These are phyloP conservation scores for Apodemia zela DNA, from an alignment of 2,888 invertebrate species.

Conservation along the genomic window DNA sequence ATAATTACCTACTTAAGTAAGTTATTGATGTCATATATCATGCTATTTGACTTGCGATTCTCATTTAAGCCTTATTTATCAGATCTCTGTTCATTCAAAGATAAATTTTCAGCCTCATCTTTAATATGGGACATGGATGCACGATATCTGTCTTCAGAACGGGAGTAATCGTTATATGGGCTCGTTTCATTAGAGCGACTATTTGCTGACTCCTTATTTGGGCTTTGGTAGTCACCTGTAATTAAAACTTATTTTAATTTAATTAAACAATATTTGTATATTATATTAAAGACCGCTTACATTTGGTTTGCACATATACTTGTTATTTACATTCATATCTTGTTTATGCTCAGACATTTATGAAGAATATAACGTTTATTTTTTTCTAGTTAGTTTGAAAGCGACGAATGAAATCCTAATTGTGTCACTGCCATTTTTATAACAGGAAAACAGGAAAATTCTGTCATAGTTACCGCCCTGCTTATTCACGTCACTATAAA, in stretches of 20 bases:
- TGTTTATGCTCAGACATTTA: no score
- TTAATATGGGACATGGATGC: constrained; percentile 66
- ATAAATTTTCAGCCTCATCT: constrained; percentile 75
- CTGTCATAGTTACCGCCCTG: background rate
- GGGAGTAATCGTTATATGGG: constrained; percentile 69
- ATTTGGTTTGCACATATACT: no score
- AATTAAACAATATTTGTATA: background rate
- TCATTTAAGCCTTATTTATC: constrained; percentile 55
- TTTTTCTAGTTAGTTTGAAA: no score
- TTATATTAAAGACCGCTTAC: no score
- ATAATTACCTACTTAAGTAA: constrained; percentile 9
- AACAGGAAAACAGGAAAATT: background rate
- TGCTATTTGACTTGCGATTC: background rate
- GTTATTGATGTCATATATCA: constrained; percentile 2
- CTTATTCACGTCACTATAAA: background rate
- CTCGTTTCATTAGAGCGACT: constrained; percentile 69
- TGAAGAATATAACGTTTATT: no score
- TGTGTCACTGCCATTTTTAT: background rate
- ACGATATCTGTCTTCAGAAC: constrained; percentile 65
- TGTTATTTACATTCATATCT: no score
- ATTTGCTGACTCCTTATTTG: constrained; percentile 65
- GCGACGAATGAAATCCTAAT: background rate
- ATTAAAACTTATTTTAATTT: background rate
- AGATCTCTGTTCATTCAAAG: constrained; percentile 74
- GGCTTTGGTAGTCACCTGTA: constrained; percentile 54